phyloP scores from a whole-genome alignment of 2,113 vertebrate genomes.

The Pygoscelis antarcticus region DNA sequence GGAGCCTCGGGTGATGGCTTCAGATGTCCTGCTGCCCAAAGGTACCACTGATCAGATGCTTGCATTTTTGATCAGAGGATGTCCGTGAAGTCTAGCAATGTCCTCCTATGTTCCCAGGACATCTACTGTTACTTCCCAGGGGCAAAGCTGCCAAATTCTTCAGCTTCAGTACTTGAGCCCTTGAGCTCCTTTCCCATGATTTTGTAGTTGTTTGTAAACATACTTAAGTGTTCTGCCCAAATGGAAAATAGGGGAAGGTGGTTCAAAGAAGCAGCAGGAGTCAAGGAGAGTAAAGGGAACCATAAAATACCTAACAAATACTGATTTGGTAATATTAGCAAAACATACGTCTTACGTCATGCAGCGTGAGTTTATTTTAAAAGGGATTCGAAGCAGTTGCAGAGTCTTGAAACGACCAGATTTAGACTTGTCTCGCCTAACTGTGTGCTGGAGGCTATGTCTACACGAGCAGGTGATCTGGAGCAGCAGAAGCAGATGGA shows the following conservation, averaged over 20 bases:
- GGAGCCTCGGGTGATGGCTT: neutral
- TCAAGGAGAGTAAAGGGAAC: neutral
- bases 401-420: neutral
- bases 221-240: neutral
- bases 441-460: rapidly evolving
- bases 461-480: neutral
- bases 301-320: neutral
- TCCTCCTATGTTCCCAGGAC: neutral
- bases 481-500: neutral
- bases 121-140: neutral
- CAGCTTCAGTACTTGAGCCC: neutral
- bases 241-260: neutral
- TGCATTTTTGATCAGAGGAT: neutral
- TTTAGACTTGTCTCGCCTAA: neutral
- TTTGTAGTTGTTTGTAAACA: neutral
- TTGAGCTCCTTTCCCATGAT: neutral
- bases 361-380: neutral
- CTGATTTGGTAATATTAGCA: neutral
- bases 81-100: neutral
- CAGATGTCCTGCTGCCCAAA: neutral
- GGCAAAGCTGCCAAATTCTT: neutral
- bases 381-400: neutral
- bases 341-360: neutral
- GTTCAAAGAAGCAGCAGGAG: neutral
- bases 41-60: neutral